Base-by-base conservation (phyloP, 1,140 invertebrate genomes). In the Homarus americanus region DNA sequence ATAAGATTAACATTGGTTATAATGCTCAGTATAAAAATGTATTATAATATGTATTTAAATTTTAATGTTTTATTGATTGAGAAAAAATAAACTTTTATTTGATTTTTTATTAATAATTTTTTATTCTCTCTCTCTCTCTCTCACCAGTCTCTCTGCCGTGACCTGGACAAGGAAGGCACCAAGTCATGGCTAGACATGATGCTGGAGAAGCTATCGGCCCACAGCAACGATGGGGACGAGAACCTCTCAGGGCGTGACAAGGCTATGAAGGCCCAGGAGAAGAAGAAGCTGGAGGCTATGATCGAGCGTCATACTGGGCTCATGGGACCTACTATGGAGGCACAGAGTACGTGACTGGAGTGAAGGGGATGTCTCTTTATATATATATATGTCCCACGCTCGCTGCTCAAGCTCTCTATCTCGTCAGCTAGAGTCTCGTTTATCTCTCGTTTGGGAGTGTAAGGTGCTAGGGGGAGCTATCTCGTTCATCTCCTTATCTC, bases 141-240 rank as follows among this genome's bases (percentile, higher is more conserved):
- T 32, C 73, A 40, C 15, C 92, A 93, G 93, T 92, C 92, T 32
- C 86, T 93, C 28, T 93, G 93, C 86, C 93, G 92, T 28, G 93
- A 93, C 75, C 72, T 93, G 78, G 93, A 93, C 34, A 93, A 92
- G 87, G 92, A 92, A 17, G 92, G 88, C 40, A 92, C 92, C 20
- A 93, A 93, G 92, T 73, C 92, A 36, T 93, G 93, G 93, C 89
- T 93, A 63, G 92, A 92, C 82, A 92, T 92, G 92, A 92, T 92
- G 92, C 78, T 92, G 78, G 92, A 92, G 66, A 92, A 92, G 85
- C 86, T 93, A 24, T 93, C 92, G 20, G 38, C 89, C 10, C 91
- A 93, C 85, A 87, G 88, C 53, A 92, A 66, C 72, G 92, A 93
- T 38, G 80, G 82, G 10, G 92, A 93, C 72, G 87, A 92, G 38